A percentile compares a stretch with the other conserved stretches of the same genome.
Evolutionary conservation across 2,797 vertebrate species (phyloP).

Genomic region (Peromyscus aztecus): DNA sequence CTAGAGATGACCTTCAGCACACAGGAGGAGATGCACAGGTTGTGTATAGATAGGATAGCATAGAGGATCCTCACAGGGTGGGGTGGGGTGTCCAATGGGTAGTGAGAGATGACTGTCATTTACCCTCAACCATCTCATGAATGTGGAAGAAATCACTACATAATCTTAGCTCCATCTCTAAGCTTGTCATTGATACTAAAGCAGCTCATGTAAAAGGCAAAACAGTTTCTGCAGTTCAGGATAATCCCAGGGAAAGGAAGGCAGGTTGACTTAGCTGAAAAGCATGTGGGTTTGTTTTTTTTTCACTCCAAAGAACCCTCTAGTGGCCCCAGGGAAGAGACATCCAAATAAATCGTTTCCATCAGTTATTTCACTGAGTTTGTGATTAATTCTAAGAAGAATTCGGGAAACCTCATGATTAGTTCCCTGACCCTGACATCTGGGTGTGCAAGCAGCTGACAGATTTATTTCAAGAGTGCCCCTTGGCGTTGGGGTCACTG

Average conservation of each 20-base stretch:
- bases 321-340: not conserved
- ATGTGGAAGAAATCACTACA: not conserved
- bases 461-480: constrained; percentile 62
- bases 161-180: not conserved
- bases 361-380: constrained; percentile 43
- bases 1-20: not conserved
- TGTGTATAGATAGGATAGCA: not conserved
- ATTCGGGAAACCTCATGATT: constrained; percentile 49
- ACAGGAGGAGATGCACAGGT: not conserved
- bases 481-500: not conserved
- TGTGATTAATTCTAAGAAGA: constrained; percentile 66
- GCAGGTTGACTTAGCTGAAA: not conserved
- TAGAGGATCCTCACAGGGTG: no score
- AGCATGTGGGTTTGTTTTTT: not conserved
- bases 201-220: not conserved
- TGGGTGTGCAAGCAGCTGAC: not conserved
- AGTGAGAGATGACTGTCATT: not conserved
- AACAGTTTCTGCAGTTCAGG: not conserved
- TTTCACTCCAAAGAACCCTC: not conserved
- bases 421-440: constrained; percentile 28
- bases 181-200: not conserved
- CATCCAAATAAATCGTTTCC: constrained; percentile 39
- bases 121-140: not conserved
- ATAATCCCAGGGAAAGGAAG: not conserved
- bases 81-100: no score